A percentile compares a stretch with the other conserved stretches of the same genome.
These are phyloP conservation scores for Sycophila sp. DNA, from an alignment of 1,140 invertebrate species.

Conservation along the genomic window DNA sequence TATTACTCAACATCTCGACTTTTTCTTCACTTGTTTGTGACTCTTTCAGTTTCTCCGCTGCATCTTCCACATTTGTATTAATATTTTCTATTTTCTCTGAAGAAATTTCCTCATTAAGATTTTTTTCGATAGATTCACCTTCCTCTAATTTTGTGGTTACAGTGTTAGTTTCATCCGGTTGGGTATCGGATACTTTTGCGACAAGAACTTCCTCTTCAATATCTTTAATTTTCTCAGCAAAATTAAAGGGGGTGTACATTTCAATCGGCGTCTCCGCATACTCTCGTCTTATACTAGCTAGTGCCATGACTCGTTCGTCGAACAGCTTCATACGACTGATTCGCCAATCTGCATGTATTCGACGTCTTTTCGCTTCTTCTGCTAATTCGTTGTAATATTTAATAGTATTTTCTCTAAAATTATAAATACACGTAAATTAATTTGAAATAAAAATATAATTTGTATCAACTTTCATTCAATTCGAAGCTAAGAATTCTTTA, in stretches of 20 bases:
- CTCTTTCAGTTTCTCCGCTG: neutral
- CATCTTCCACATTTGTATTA: neutral
- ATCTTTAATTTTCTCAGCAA: neutral
- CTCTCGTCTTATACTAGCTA: constrained; percentile 32
- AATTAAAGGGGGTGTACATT: neutral
- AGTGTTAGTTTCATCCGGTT: too few species aligned
- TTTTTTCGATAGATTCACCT: neutral
- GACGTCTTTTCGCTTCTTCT: constrained; percentile 67
- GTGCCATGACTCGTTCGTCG: constrained; percentile 62
- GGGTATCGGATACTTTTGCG: too few species aligned
- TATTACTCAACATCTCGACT: neutral
- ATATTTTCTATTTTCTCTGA: neutral
- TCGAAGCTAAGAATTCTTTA: neutral
- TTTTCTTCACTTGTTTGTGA: neutral
- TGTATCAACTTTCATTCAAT: neutral
- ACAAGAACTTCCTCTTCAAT: neutral
- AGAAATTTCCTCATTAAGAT: neutral
- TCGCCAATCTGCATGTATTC: constrained; percentile 69
- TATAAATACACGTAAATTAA: too few species aligned
- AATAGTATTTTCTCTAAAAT: constrained; percentile 64
- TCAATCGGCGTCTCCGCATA: constrained; percentile 5
- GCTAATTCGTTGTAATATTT: constrained; percentile 71
- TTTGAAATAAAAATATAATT: too few species aligned
- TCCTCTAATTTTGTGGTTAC: neutral
- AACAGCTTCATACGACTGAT: constrained; percentile 69